A percentile compares a stretch with the other conserved stretches of the same genome.
Conservation (phyloP, 1,140 invertebrate species). For the Zaprionus ornatus region DNA sequence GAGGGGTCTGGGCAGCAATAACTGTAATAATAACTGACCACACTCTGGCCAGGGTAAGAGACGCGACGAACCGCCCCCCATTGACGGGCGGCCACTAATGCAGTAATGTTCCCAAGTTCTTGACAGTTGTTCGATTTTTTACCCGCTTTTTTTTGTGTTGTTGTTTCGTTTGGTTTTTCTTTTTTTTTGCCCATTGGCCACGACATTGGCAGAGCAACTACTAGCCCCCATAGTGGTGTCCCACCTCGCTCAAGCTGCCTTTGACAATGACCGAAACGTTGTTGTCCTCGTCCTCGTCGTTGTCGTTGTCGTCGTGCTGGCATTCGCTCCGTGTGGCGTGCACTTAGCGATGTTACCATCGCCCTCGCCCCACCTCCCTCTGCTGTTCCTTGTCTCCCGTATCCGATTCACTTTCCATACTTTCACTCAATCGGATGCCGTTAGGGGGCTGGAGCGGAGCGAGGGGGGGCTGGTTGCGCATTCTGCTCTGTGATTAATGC, state of each 20-base stretch:
- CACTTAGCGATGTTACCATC: conserved; percentile 47
- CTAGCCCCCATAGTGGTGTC: neutral
- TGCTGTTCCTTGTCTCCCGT: neutral
- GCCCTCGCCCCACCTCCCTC: neutral
- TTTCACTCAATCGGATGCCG: conserved; percentile 21
- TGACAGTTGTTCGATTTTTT: conserved; percentile 43
- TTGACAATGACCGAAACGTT: conserved; percentile 63
- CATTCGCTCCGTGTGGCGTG: conserved; percentile 22
- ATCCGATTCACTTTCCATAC: conserved; percentile 21
- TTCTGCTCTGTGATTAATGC: conserved; percentile 1
- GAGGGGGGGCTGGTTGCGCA: neutral
- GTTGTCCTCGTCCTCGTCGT: conserved; percentile 26
- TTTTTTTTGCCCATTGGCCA: conserved; percentile 22
- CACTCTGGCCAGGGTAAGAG: conserved; percentile 3
- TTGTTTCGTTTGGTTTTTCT: neutral
- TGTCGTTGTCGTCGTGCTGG: conserved; percentile 22
- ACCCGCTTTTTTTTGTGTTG: neutral
- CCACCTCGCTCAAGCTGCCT: conserved; percentile 28
- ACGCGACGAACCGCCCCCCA: conserved; percentile 9
- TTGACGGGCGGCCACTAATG: conserved; percentile 3
- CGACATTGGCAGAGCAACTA: conserved; percentile 35
- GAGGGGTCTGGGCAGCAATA: no score
- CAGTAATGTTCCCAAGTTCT: conserved; percentile 23
- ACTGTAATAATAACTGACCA: conserved; percentile 44
- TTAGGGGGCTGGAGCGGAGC: neutral